phyloP scores from a whole-genome alignment of 1,140 invertebrate genomes.

The Cyclargus thomasi region DNA sequence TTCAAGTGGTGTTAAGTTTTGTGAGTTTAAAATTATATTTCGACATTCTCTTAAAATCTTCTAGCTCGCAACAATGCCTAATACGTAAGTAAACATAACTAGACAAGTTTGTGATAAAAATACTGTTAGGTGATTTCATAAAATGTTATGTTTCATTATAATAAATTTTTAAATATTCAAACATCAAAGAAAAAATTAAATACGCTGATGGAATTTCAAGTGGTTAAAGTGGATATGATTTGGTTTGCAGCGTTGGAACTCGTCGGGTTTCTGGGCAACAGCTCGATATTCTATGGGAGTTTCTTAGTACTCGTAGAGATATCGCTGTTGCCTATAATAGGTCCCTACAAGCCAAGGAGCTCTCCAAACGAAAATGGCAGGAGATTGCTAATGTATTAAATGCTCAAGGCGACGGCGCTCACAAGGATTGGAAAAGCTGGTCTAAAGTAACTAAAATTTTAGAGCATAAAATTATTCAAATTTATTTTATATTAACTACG shows the following conservation, averaged over 20 bases:
- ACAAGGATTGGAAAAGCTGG: conserved; percentile 21
- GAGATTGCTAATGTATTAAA: conserved; percentile 14
- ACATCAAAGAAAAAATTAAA: too few relatives aligned
- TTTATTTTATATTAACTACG: neutral
- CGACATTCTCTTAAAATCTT: too few relatives aligned
- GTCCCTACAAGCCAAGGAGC: conserved; percentile 11
- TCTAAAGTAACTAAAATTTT: conserved; percentile 22
- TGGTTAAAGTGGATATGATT: neutral
- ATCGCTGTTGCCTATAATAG: conserved; percentile 16
- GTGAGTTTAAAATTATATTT: too few relatives aligned
- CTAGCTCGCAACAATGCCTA: too few relatives aligned
- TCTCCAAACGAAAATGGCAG: conserved; percentile 9
- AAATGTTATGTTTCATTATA: too few relatives aligned
- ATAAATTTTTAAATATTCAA: too few relatives aligned
- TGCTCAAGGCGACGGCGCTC: conserved; percentile 12
- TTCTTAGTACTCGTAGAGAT: neutral
- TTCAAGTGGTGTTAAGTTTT: too few relatives aligned
- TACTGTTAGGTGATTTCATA: too few relatives aligned
- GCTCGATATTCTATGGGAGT: conserved; percentile 17
- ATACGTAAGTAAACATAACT: too few relatives aligned
- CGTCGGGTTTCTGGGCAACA: conserved; percentile 10
- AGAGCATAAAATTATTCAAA: neutral
- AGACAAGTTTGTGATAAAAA: too few relatives aligned
- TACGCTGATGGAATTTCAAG: too few relatives aligned
- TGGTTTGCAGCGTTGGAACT: neutral